These are phyloP conservation scores for Entomyzon cyanotis DNA, from an alignment of 2,113 vertebrate species.

Conservation along the genomic window DNA sequence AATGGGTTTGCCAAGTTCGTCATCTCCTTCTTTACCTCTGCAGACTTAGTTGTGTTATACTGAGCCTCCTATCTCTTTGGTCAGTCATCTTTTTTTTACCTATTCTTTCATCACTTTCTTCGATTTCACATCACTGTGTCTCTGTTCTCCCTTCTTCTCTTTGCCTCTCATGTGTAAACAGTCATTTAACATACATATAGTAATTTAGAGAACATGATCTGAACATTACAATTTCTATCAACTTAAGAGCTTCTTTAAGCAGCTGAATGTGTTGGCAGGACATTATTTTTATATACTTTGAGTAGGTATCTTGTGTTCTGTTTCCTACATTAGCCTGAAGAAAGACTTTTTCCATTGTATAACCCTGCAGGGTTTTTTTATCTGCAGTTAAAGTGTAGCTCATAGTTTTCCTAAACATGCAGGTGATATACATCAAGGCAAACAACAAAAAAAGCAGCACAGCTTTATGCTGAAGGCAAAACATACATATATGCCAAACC, in stretches of 20 bases:
- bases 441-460: background rate
- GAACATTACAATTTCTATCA: background rate
- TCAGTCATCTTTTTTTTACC: background rate
- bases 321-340: background rate
- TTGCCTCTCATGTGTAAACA: background rate
- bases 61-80: background rate
- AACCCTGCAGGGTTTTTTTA: background rate
- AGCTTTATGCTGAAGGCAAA: background rate
- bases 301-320: background rate
- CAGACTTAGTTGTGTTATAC: background rate
- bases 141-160: background rate
- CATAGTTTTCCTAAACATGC: background rate
- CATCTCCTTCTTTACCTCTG: background rate
- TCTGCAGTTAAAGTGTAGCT: background rate
- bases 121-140: background rate
- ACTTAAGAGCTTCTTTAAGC: background rate
- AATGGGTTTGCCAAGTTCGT: background rate
- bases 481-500: background rate
- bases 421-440: background rate
- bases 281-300: background rate
- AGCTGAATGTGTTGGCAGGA: background rate
- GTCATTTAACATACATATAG: accelerated
- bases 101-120: background rate
- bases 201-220: background rate
- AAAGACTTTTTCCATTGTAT: background rate